These are phyloP conservation scores for Chaetorhynchus papuensis DNA, from an alignment of 2,113 vertebrate genomes.

Conservation along the genomic window DNA sequence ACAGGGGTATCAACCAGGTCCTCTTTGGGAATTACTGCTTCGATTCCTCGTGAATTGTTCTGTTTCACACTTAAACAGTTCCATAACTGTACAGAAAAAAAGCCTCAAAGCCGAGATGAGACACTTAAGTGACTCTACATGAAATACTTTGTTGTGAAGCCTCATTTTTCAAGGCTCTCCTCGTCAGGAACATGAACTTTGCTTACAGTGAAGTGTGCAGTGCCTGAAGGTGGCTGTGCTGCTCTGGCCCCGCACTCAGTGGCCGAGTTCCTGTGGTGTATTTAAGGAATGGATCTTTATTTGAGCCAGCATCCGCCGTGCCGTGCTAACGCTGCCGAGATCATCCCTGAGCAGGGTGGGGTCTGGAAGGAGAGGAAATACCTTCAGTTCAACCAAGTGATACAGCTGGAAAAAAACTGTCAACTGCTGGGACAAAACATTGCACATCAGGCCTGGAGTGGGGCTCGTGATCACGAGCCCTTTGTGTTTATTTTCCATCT, in stretches of 20 bases:
- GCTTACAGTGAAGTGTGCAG: background rate
- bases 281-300: background rate
- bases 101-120: background rate
- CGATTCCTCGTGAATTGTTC: background rate
- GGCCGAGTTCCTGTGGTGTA: background rate
- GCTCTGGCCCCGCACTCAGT: background rate
- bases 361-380: slow-evolving; percentile 13
- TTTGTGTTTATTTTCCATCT: background rate
- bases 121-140: background rate
- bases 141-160: background rate
- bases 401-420: background rate
- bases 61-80: background rate
- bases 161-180: background rate
- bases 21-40: background rate
- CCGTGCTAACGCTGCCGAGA: background rate
- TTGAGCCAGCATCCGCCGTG: background rate
- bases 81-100: background rate
- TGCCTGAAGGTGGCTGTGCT: background rate
- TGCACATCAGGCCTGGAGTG: background rate
- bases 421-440: background rate
- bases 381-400: background rate
- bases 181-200: background rate
- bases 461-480: background rate
- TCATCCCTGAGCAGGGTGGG: background rate
- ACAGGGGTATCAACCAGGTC: background rate